Conservation (phyloP, 2,113 vertebrate genomes). For the Anolis carolinensis region DNA sequence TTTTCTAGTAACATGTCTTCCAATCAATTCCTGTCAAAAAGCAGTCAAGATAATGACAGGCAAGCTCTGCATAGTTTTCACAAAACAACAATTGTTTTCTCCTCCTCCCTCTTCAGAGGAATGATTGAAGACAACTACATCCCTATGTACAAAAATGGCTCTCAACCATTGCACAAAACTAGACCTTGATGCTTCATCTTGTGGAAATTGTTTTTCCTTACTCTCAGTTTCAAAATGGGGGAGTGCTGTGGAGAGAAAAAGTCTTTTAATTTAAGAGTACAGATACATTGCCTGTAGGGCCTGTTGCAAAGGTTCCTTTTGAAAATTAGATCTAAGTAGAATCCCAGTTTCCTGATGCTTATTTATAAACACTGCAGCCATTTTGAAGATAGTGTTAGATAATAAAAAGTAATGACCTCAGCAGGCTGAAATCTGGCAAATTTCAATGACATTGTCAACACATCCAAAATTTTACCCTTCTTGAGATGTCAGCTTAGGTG, state of each 20-base stretch:
- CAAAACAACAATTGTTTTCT: conserved; percentile 25
- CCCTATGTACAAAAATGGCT: neutral
- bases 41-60: conserved; percentile 1
- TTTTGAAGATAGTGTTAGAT: conserved; percentile 7
- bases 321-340: neutral
- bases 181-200: neutral
- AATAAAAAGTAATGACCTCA: neutral
- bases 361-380: conserved; percentile 15
- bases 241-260: neutral
- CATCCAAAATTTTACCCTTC: neutral
- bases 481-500: neutral
- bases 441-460: neutral
- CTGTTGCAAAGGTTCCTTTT: neutral
- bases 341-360: neutral
- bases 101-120: conserved; percentile 47
- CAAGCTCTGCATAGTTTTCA: conserved; percentile 31
- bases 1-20: conserved; percentile 34
- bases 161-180: conserved; percentile 1
- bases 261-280: conserved; percentile 13
- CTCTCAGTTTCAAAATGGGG: neutral
- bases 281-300: neutral
- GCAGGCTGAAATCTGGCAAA: neutral
- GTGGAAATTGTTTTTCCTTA: neutral
- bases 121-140: conserved; percentile 15
- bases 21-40: conserved; percentile 33